These are phyloP conservation scores for Keiferia lycopersicella DNA, from an alignment of 2,888 invertebrate species.

Conservation along the genomic window DNA sequence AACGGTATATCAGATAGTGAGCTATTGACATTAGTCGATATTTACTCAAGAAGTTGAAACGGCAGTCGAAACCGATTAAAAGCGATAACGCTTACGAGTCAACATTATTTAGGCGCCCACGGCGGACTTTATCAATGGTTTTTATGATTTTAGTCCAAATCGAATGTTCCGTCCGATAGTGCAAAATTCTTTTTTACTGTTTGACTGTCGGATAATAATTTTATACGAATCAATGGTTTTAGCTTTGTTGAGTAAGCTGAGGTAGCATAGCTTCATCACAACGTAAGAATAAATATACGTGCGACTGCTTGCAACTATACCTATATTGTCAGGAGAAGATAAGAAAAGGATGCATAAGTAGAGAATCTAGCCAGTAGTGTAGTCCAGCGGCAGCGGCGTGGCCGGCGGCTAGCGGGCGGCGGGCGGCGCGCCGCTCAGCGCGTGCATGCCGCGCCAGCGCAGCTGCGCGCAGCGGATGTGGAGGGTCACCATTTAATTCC, in stretches of 20 bases:
- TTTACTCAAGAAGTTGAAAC: conserved; percentile 77
- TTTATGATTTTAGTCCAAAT: conserved; percentile 48
- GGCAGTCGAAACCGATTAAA: conserved; percentile 78
- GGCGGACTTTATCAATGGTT: conserved; percentile 60
- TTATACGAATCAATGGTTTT: neutral
- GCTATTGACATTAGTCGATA: conserved; percentile 72
- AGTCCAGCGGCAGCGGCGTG: neutral
- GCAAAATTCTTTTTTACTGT: conserved; percentile 56
- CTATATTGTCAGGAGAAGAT: too few species aligned
- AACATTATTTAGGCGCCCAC: conserved; percentile 70
- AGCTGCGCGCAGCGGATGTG: conserved; percentile 68
- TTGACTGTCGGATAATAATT: neutral
- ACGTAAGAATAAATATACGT: too few species aligned
- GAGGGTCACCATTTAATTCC: conserved; percentile 75
- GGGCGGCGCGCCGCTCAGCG: neutral
- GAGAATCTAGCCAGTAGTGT: neutral
- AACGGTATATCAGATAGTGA: conserved; percentile 73
- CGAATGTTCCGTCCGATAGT: conserved; percentile 47
- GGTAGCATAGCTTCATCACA: too few species aligned
- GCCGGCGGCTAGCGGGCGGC: too few species aligned
- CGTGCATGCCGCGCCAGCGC: conserved; percentile 37
- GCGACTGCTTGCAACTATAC: too few species aligned
- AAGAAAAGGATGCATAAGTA: neutral
- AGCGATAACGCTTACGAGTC: conserved; percentile 66
- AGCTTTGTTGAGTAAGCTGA: too few species aligned